Percentiles rank a stretch among this genome's conserved stretches.
Conservation (phyloP, 2,113 vertebrate species). For the Shinisaurus crocodilurus region DNA sequence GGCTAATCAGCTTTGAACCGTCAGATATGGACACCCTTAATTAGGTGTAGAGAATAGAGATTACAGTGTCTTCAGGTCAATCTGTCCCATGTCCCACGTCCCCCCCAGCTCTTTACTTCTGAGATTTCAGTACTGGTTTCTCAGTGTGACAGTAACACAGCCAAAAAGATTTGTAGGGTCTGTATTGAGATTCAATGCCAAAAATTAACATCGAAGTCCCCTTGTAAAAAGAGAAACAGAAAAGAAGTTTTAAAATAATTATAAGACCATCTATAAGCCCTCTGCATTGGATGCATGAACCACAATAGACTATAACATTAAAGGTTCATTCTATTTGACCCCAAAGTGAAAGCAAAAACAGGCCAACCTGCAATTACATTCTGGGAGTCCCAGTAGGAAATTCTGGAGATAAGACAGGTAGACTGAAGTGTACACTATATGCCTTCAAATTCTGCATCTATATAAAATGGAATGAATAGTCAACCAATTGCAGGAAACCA, state of each 20-base stretch:
- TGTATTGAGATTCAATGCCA: neutral
- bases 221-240: neutral
- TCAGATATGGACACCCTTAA: neutral
- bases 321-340: neutral
- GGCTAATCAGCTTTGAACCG: neutral
- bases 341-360: neutral
- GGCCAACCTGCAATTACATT: neutral
- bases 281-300: neutral
- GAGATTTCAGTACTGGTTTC: neutral
- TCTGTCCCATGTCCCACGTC: too few relatives aligned
- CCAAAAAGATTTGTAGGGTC: neutral
- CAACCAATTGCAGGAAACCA: neutral
- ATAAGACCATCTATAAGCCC: neutral
- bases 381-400: neutral
- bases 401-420: neutral
- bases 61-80: neutral
- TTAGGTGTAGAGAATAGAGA: neutral
- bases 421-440: neutral
- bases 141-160: neutral
- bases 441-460: neutral
- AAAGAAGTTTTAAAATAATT: neutral
- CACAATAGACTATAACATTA: neutral
- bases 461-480: neutral
- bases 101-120: neutral
- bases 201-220: neutral